phyloP scores from a whole-genome alignment of 2,113 vertebrate species.

The Pachyramphus minor region DNA sequence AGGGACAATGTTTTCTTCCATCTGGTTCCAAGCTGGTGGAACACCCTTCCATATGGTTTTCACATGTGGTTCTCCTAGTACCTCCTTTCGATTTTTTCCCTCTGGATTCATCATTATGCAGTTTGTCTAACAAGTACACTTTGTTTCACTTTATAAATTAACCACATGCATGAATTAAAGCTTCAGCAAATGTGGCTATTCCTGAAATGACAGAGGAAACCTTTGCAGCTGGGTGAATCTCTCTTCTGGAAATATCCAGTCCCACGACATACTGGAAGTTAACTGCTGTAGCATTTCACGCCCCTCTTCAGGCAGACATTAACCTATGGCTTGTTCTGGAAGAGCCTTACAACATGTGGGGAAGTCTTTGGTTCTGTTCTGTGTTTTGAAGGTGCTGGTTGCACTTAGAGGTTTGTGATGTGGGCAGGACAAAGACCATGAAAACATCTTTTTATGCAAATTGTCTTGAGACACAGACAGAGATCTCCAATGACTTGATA shows the following conservation, averaged over 20 bases:
- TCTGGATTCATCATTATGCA: not conserved
- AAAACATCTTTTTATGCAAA: not conserved
- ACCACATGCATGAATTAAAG: constrained; percentile 4
- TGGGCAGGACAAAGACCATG: not conserved
- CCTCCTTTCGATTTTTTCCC: not conserved
- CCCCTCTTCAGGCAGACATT: not conserved
- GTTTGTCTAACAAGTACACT: constrained; percentile 2
- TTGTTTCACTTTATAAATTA: constrained; percentile 38
- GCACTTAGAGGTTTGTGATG: not conserved
- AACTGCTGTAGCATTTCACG: not conserved
- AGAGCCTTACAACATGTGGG: not conserved
- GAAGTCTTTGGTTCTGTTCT: not conserved
- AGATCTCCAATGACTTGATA: not conserved
- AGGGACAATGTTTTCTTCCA: constrained; percentile 62
- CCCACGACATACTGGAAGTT: not conserved
- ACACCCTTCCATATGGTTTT: constrained; percentile 57
- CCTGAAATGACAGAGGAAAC: not conserved
- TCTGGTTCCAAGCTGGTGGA: constrained; percentile 65
- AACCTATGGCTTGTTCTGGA: not conserved
- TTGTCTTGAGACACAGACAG: not conserved
- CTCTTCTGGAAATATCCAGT: not conserved
- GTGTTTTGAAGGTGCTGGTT: not conserved
- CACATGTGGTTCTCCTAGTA: constrained; percentile 34
- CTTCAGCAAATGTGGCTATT: not conserved
- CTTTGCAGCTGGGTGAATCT: not conserved